phyloP scores from a whole-genome alignment of 2,888 invertebrate genomes.

The Cataglyphis rosenhaueri region DNA sequence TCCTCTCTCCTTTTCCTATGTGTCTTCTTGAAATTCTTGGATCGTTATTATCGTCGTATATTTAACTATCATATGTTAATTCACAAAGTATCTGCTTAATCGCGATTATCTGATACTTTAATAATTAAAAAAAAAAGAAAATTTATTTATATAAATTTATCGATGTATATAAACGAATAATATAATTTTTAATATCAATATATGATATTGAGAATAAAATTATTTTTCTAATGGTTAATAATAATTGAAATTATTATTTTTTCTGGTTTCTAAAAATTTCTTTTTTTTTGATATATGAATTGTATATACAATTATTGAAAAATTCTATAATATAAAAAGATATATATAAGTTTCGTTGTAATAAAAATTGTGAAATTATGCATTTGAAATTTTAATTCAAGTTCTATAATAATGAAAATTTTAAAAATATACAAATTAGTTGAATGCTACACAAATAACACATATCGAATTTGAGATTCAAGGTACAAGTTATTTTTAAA shows the following conservation, averaged over 20 bases:
- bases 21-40: neutral
- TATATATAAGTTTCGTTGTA: neutral
- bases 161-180: neutral
- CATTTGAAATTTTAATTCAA: neutral
- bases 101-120: neutral
- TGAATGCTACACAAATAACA: neutral
- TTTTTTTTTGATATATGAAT: neutral
- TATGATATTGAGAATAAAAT: neutral
- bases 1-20: neutral
- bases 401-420: neutral
- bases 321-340: neutral
- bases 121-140: neutral
- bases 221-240: neutral
- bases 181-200: neutral
- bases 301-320: neutral
- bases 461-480: neutral
- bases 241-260: neutral
- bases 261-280: neutral
- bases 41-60: neutral
- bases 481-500: neutral
- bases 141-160: neutral
- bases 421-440: neutral
- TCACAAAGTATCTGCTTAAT: neutral
- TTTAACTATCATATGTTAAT: slow-evolving; percentile 1
- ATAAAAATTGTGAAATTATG: neutral